Evolutionary conservation across 2,113 vertebrate species (phyloP).

Genomic region (Thunnus thynnus): DNA sequence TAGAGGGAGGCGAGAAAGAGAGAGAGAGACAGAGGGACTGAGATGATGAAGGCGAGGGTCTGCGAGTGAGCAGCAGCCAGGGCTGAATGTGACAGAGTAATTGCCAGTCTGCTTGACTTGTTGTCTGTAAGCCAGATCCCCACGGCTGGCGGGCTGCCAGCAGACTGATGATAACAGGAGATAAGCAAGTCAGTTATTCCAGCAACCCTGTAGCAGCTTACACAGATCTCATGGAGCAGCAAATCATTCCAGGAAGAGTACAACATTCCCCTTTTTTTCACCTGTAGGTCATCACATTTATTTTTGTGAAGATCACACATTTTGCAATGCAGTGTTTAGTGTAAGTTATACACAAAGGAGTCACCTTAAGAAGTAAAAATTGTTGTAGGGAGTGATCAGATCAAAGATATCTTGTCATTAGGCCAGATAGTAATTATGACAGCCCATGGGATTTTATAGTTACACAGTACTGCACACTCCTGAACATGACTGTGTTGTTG

Average conservation of each 20-base stretch:
- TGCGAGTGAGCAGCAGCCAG: slow-evolving; percentile 28
- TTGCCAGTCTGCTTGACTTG: slow-evolving; percentile 74
- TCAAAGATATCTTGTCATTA: neutral
- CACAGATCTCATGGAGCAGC: slow-evolving; percentile 42
- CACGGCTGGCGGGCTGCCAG: slow-evolving; percentile 58
- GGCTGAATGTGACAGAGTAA: slow-evolving; percentile 70
- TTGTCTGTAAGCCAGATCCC: slow-evolving; percentile 72
- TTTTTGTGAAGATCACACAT: slow-evolving; percentile 3
- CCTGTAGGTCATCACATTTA: neutral
- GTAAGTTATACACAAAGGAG: neutral
- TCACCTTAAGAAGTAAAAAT: neutral
- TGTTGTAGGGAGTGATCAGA: neutral
- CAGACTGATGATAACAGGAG: slow-evolving; percentile 71
- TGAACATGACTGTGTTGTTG: neutral
- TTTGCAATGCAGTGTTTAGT: neutral
- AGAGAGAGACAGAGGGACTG: neutral
- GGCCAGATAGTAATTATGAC: neutral
- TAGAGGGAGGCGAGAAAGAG: neutral
- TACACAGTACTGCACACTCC: neutral
- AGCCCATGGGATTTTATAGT: too few species aligned
- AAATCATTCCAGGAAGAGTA: slow-evolving; percentile 42
- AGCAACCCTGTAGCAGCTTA: slow-evolving; percentile 46
- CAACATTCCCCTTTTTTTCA: neutral
- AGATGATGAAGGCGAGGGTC: neutral
- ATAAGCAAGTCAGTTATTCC: slow-evolving; percentile 71